phyloP scores from a whole-genome alignment of 2,888 invertebrate species.

The Craniophora ligustri region DNA sequence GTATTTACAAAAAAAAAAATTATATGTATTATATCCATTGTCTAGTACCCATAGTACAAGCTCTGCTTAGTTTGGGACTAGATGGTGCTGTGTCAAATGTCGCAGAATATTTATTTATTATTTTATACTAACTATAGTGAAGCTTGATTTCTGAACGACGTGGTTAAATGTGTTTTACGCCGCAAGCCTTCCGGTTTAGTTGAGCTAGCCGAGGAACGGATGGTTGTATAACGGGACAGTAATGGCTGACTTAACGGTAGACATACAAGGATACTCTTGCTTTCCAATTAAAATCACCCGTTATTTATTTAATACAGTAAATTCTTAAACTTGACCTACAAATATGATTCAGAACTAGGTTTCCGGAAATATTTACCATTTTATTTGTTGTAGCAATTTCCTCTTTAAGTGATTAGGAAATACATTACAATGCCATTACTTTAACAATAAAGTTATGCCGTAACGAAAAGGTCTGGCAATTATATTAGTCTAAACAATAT shows the following conservation, averaged over 20 bases:
- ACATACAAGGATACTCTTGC: slow-evolving; percentile 47
- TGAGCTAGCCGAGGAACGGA: slow-evolving; percentile 11
- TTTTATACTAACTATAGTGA: too few species aligned
- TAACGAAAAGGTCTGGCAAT: not conserved
- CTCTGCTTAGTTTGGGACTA: too few species aligned
- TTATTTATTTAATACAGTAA: slow-evolving; percentile 28
- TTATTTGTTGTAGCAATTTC: slow-evolving; percentile 1
- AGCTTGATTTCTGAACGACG: not conserved
- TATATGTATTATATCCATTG: too few species aligned
- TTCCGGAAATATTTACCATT: slow-evolving; percentile 6
- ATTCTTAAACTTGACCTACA: slow-evolving; percentile 27
- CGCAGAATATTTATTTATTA: too few species aligned
- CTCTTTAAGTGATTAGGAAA: not conserved
- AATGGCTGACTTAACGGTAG: slow-evolving; percentile 49
- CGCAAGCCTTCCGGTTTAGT: slow-evolving; percentile 22
- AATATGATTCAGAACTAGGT: slow-evolving; percentile 5
- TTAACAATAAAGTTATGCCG: not conserved
- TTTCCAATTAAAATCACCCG: slow-evolving; percentile 47
- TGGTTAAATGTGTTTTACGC: slow-evolving; percentile 5
- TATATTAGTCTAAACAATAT: not conserved
- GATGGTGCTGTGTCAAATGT: too few species aligned
- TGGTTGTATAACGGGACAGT: slow-evolving; percentile 45
- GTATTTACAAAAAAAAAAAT: too few species aligned
- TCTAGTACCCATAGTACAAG: too few species aligned
- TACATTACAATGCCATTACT: not conserved